Evolutionary conservation across 1,140 invertebrate genomes (phyloP), one percentile per base, ranked within the genome.

Genomic region (Heliconius eleuchia): DNA sequence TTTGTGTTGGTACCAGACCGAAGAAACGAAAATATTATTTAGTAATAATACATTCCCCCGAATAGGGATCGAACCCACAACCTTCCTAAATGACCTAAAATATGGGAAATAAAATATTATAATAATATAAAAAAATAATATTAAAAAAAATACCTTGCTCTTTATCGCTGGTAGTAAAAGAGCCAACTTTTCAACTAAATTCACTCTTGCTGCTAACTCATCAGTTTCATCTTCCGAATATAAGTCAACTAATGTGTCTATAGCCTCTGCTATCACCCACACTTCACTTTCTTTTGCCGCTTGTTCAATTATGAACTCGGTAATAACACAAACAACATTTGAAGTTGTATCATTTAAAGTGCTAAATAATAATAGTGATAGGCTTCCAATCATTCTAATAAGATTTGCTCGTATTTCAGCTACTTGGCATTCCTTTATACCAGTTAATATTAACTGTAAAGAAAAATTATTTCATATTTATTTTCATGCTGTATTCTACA

Each of bases 211-310:
- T 1, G 96, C 96, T 79, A 97, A 92, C 42, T 87, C 80, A 88
- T 97, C 96, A 72, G 96, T 96, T 83, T 97, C 96, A 88, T 98
- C 97, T 89, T 97, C 97, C 3, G 96, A 95, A 91, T 97, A 98
- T 60, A 98, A 95, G 89, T 98, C 97, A 91, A 98, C 96, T 73
- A 97, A 85, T 18, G 96, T 96, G 88, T 98, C 97, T 19, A 98
- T 88, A 23, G 96, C 95, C 92, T 98, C 97, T 37, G 97, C 96
- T 18, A 96, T 91, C 0, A 97, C 95, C 96, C 96, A 97, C 5
- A 97, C 95, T 82, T 96, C 95, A 13, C 88, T 90, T 78, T 94
- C 96, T 73, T 94, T 92, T 78, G 91, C 90, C 85, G 95, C 93
- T 86, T 95, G 89, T 5, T 96, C 94, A 34, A 96, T 78, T 84